Percentiles rank a stretch among this genome's conserved stretches.
Conservation (phyloP, 2,888 invertebrate species). For the Lutraria lutraria region DNA sequence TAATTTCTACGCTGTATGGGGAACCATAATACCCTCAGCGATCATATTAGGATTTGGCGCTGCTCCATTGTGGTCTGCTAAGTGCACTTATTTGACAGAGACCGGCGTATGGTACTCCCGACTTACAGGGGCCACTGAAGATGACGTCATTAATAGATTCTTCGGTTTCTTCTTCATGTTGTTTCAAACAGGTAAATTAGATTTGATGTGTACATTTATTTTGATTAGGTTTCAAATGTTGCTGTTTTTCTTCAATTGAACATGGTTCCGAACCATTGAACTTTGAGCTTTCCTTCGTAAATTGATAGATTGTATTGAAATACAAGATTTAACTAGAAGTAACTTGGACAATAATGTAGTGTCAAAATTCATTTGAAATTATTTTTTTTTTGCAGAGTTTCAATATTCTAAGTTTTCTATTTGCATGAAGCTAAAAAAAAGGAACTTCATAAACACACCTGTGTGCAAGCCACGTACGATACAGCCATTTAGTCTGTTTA, state of each 20-base stretch:
- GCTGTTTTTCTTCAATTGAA: too few relatives aligned
- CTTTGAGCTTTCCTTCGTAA: too few relatives aligned
- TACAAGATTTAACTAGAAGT: neutral
- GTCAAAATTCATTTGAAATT: neutral
- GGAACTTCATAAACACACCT: neutral
- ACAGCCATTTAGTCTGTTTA: neutral
- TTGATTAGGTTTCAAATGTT: neutral
- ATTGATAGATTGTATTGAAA: too few relatives aligned
- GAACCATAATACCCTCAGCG: constrained; percentile 92
- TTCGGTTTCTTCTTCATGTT: constrained; percentile 99
- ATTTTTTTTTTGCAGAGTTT: neutral
- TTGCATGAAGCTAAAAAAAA: too few relatives aligned
- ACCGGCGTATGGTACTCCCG: constrained; percentile 95
- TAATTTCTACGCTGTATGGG: constrained; percentile 95
- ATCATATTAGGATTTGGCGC: constrained; percentile 97
- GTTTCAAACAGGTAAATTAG: constrained; percentile 96
- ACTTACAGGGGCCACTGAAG: constrained; percentile 91
- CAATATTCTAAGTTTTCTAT: too few relatives aligned
- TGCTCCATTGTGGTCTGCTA: constrained; percentile 99
- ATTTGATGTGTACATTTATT: neutral
- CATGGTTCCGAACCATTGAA: too few relatives aligned
- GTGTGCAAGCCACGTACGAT: neutral
- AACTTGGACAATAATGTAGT: neutral
- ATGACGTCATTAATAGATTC: constrained; percentile 97
- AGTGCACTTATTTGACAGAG: constrained; percentile 96